Conservation (phyloP, 2,113 vertebrate genomes). For the Rhabdomys dilectus region DNA sequence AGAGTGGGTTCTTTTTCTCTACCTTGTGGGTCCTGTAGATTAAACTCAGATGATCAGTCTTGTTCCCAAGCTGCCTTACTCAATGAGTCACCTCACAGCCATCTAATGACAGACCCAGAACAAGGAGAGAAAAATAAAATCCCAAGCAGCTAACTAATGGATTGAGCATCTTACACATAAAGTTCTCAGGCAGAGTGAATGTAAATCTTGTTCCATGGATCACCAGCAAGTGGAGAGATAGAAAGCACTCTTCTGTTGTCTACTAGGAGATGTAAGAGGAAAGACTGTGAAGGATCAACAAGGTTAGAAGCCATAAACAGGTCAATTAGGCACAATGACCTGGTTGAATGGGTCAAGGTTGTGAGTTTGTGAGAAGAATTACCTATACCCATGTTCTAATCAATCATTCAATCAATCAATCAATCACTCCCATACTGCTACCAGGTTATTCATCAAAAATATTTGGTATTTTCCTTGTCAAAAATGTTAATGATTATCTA, state of each 20-base stretch:
- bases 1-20: background rate
- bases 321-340: background rate
- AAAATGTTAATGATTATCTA: background rate
- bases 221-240: background rate
- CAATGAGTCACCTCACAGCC: background rate
- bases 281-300: background rate
- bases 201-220: background rate
- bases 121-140: background rate
- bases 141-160: background rate
- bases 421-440: background rate
- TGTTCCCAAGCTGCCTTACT: background rate
- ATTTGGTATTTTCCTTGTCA: background rate
- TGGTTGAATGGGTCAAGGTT: background rate
- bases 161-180: background rate
- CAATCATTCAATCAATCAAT: background rate
- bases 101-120: background rate
- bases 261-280: background rate
- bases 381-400: background rate
- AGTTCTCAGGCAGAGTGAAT: background rate
- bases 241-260: background rate
- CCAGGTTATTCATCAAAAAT: background rate
- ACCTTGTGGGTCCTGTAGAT: background rate
- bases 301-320: background rate
- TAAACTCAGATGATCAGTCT: background rate
- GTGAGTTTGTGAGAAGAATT: background rate